Percentiles rank a stretch among this genome's conserved stretches.
phyloP scores from a whole-genome alignment of 2,888 invertebrate species.

The Lumbricus terrestris region DNA sequence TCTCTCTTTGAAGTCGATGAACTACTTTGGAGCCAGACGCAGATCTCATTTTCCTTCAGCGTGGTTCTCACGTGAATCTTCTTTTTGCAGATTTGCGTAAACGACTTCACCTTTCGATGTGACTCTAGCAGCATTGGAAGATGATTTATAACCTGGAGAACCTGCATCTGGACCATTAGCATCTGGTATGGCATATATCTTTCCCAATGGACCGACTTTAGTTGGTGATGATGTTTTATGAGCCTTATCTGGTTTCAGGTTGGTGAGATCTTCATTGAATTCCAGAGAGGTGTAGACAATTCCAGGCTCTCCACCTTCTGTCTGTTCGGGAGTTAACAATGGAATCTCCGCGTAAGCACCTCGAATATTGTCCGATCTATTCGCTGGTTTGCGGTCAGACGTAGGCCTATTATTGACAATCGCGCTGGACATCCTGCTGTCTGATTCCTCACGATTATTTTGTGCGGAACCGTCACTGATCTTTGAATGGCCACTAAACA shows the following conservation, averaged over 20 bases:
- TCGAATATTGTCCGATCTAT: not conserved
- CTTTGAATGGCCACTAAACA: not conserved
- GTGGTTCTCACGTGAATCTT: not conserved
- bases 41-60: not conserved
- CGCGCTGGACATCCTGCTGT: not conserved
- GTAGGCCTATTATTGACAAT: too few species aligned
- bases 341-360: not conserved
- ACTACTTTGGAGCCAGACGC: not conserved
- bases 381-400: not conserved
- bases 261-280: not conserved
- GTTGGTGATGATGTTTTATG: not conserved
- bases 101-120: not conserved
- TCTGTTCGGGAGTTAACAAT: not conserved
- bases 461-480: not conserved
- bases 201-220: not conserved
- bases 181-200: not conserved
- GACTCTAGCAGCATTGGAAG: not conserved
- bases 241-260: not conserved
- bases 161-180: not conserved
- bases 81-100: not conserved
- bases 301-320: not conserved
- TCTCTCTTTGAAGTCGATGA: too few species aligned
- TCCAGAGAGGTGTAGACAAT: not conserved
- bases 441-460: not conserved
- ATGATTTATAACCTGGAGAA: not conserved